phyloP scores from a whole-genome alignment of 1,140 invertebrate species.

The Pseudomyrmex sp. region DNA sequence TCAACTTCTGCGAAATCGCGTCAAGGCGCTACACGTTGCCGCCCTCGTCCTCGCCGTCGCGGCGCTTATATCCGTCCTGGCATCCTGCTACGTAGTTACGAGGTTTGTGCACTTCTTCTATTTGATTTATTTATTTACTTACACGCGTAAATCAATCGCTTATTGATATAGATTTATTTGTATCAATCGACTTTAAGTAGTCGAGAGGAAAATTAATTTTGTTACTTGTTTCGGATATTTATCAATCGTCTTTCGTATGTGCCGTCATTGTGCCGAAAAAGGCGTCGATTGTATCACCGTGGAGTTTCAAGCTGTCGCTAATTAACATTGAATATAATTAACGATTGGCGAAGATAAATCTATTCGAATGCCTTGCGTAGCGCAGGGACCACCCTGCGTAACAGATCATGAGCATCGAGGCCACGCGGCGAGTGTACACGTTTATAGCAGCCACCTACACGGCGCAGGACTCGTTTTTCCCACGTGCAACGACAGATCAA shows the following conservation, averaged over 20 bases:
- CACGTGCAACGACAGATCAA: conserved; percentile 12
- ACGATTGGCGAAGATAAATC: conserved; percentile 55
- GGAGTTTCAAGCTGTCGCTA: conserved; percentile 10
- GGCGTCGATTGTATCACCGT: not conserved
- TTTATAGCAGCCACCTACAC: conserved; percentile 42
- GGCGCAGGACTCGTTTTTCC: conserved; percentile 32
- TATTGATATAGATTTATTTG: not conserved
- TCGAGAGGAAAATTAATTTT: not conserved
- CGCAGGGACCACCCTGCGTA: conserved; percentile 15
- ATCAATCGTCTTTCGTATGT: too few relatives aligned
- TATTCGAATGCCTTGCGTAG: conserved; percentile 34
- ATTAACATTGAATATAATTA: conserved; percentile 47
- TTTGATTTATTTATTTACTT: not conserved
- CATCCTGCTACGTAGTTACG: conserved; percentile 78
- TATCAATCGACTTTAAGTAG: not conserved
- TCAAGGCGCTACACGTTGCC: conserved; percentile 71
- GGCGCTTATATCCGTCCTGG: conserved; percentile 76
- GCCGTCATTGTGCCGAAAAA: not conserved
- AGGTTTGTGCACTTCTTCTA: conserved; percentile 66
- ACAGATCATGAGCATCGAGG: conserved; percentile 50
- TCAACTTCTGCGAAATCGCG: conserved; percentile 49
- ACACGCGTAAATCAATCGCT: not conserved
- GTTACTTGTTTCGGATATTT: not conserved
- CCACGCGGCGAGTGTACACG: not conserved
- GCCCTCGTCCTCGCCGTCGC: conserved; percentile 75